Percentiles rank a stretch among this genome's conserved stretches.
Conservation (phyloP, 2,888 invertebrate species). For the Acleris holmiana region DNA sequence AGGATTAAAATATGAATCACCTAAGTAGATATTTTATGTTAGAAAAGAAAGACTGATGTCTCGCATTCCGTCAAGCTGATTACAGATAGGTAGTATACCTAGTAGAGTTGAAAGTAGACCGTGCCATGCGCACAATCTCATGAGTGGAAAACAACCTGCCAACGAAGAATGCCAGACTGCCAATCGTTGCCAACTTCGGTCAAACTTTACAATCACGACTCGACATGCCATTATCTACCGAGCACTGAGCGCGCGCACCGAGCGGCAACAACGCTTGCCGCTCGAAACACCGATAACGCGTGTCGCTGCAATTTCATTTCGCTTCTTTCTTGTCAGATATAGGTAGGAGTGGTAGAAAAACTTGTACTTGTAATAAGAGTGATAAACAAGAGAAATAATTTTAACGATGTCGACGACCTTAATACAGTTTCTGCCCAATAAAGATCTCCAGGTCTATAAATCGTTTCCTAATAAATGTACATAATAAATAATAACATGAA, state of each 20-base stretch:
- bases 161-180: constrained; percentile 26
- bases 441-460: not conserved
- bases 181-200: constrained; percentile 30
- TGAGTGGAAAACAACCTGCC: constrained; percentile 3
- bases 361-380: too few relatives aligned
- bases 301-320: constrained; percentile 47
- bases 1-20: constrained; percentile 4
- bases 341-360: too few relatives aligned
- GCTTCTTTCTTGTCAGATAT: constrained; percentile 33
- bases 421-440: not conserved
- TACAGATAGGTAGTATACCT: too few relatives aligned
- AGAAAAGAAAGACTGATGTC: constrained; percentile 23
- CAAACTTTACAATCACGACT: constrained; percentile 28
- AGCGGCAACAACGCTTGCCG: constrained; percentile 29
- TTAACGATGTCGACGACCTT: too few relatives aligned
- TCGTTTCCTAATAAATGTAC: not conserved
- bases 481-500: not conserved
- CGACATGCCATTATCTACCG: constrained; percentile 33
- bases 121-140: constrained; percentile 11
- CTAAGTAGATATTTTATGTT: not conserved
- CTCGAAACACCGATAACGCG: constrained; percentile 40
- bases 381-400: too few relatives aligned
- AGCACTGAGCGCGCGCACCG: constrained; percentile 17
- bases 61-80: constrained; percentile 12
- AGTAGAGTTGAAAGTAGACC: constrained; percentile 3